Evolutionary conservation across 2,888 invertebrate species (phyloP).

Genomic region (Phyto melanocephala): DNA sequence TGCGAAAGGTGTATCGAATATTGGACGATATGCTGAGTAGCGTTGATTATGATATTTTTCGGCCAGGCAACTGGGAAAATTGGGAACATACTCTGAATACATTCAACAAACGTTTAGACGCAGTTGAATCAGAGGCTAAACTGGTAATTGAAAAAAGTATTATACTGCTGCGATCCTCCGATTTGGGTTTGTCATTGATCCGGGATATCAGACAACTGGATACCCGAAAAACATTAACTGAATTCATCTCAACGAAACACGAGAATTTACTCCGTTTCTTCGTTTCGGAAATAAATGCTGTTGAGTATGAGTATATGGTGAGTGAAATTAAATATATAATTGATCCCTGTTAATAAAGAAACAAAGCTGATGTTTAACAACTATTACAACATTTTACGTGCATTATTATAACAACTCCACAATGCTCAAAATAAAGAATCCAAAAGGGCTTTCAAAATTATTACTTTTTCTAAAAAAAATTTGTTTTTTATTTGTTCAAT

Average conservation of each 20-base stretch:
- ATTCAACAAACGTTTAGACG: slow-evolving; percentile 87
- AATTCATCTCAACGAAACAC: slow-evolving; percentile 88
- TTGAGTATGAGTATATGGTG: slow-evolving; percentile 87
- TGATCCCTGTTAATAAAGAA: too few relatives aligned
- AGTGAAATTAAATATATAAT: slow-evolving; percentile 60
- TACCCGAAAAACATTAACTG: slow-evolving; percentile 86
- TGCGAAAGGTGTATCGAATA: slow-evolving; percentile 88
- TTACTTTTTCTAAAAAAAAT: too few relatives aligned
- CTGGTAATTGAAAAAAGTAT: slow-evolving; percentile 93
- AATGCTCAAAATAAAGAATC: too few relatives aligned
- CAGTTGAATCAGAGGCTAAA: slow-evolving; percentile 89
- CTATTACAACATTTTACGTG: too few relatives aligned
- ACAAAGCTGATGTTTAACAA: too few relatives aligned
- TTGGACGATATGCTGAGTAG: slow-evolving; percentile 87
- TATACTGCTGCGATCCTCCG: slow-evolving; percentile 87
- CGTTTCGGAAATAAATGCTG: slow-evolving; percentile 87
- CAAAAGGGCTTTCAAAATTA: too few relatives aligned
- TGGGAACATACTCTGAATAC: slow-evolving; percentile 91
- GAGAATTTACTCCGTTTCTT: slow-evolving; percentile 92
- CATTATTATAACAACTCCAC: too few relatives aligned
- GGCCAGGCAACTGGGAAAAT: slow-evolving; percentile 87
- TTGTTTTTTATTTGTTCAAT: too few relatives aligned
- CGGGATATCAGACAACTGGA: slow-evolving; percentile 89
- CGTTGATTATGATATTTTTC: slow-evolving; percentile 91
- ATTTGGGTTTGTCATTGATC: slow-evolving; percentile 89